Evolutionary conservation across 2,797 vertebrate genomes (phyloP).

Genomic region (Prunella strophiata): DNA sequence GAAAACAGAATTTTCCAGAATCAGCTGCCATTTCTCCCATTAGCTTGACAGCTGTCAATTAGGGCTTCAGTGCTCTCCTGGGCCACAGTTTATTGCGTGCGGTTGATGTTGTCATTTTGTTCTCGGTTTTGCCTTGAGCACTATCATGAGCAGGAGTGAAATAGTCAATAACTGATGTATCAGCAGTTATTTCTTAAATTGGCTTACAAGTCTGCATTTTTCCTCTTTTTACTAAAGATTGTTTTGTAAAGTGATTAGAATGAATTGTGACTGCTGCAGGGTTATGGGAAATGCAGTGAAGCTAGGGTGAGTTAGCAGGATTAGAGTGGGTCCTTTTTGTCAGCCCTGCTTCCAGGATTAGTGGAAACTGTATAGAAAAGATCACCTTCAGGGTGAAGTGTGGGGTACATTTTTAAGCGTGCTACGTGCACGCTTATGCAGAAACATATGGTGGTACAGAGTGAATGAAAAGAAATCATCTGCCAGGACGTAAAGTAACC

Average conservation of each 20-base stretch:
- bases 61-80: slow-evolving; percentile 93
- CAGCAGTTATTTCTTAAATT: slow-evolving; percentile 98
- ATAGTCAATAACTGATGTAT: slow-evolving; percentile 98
- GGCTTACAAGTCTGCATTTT: slow-evolving; percentile 93
- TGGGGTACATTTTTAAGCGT: slow-evolving; percentile 14
- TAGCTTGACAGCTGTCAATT: slow-evolving; percentile 98
- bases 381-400: slow-evolving; percentile 44
- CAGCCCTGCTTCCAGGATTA: slow-evolving; percentile 61
- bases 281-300: slow-evolving; percentile 74
- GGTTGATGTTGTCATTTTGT: slow-evolving; percentile 97
- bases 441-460: not conserved
- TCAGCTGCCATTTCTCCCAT: slow-evolving; percentile 91
- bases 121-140: slow-evolving; percentile 95
- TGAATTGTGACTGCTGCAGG: slow-evolving; percentile 83
- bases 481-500: not conserved
- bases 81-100: slow-evolving; percentile 94
- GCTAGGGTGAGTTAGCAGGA: slow-evolving; percentile 73
- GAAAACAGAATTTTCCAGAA: slow-evolving; percentile 91
- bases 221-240: slow-evolving; percentile 83
- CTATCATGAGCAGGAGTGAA: slow-evolving; percentile 89
- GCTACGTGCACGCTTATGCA: not conserved
- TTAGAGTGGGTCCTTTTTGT: slow-evolving; percentile 51
- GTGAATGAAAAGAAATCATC: slow-evolving; percentile 26
- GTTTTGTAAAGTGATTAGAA: slow-evolving; percentile 86
- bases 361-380: not conserved